Percentiles rank a stretch among this genome's conserved stretches.
phyloP scores from a whole-genome alignment of 2,113 vertebrate genomes.

The Lepisosteus oculatus region DNA sequence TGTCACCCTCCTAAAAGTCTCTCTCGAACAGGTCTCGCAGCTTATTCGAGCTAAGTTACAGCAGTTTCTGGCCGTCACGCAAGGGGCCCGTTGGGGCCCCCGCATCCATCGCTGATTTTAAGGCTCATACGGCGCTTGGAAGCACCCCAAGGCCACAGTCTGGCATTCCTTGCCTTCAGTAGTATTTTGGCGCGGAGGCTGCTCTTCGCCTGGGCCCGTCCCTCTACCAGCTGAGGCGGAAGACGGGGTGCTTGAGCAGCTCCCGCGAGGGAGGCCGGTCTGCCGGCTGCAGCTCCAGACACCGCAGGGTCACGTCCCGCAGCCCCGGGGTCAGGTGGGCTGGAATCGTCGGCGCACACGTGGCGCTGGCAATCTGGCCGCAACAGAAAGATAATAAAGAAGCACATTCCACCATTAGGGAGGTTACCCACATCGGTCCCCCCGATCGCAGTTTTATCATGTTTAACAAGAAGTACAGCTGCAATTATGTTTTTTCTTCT shows the following conservation, averaged over 20 bases:
- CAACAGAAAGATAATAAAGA: neutral
- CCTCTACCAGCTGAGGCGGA: constrained; percentile 78
- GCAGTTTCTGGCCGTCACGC: constrained; percentile 65
- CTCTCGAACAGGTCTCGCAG: constrained; percentile 53
- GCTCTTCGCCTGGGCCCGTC: constrained; percentile 3
- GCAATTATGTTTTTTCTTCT: no score
- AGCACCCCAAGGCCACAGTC: constrained; percentile 32
- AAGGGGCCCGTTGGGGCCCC: constrained; percentile 45
- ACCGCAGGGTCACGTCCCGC: constrained; percentile 81
- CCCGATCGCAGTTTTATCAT: no score
- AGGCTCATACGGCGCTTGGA: constrained; percentile 43
- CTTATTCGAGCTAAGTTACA: constrained; percentile 65
- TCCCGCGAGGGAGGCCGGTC: constrained; percentile 81
- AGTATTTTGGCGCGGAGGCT: constrained; percentile 48
- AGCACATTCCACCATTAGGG: no score
- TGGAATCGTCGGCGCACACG: constrained; percentile 80
- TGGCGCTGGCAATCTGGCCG: constrained; percentile 81
- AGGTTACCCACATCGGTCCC: no score
- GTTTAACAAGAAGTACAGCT: no score
- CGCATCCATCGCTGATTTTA: constrained; percentile 33
- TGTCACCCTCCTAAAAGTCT: constrained; percentile 58
- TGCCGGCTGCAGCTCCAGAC: constrained; percentile 84
- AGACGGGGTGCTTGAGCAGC: constrained; percentile 84
- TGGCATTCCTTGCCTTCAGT: constrained; percentile 47
- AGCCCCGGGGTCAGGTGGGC: constrained; percentile 79